Percentiles rank a stretch among this genome's conserved stretches.
Evolutionary conservation across 2,888 invertebrate species (phyloP).

Genomic region (Melanostoma mellinum): DNA sequence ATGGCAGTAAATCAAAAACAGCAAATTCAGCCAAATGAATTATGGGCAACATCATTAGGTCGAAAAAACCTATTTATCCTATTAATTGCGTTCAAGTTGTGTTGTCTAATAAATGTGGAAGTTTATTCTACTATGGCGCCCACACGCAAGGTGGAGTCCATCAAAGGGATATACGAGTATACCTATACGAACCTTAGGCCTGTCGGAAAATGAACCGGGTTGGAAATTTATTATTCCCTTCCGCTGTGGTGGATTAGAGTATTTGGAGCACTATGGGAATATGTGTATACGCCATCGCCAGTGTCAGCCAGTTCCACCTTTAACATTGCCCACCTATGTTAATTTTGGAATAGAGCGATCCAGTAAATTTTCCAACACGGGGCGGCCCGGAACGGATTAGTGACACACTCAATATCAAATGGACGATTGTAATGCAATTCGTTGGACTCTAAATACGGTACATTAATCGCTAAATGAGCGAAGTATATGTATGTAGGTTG

Average conservation of each 20-base stretch:
- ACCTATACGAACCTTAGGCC: not conserved
- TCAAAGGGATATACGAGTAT: conserved; percentile 11
- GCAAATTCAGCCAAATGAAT: conserved; percentile 57
- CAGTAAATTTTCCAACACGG: conserved; percentile 45
- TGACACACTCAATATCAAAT: conserved; percentile 40
- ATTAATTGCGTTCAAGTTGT: conserved; percentile 46
- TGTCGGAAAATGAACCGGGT: conserved; percentile 56
- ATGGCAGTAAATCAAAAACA: conserved; percentile 57
- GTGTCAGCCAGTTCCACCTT: not conserved
- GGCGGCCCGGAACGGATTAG: conserved; percentile 29
- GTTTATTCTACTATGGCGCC: conserved; percentile 7
- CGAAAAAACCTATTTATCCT: conserved; percentile 51
- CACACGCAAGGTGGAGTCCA: conserved; percentile 3
- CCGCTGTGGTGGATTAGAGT: conserved; percentile 34
- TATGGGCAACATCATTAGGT: conserved; percentile 50
- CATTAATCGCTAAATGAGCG: conserved; percentile 23
- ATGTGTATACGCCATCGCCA: not conserved
- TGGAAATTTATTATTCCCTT: conserved; percentile 68
- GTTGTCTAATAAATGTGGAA: conserved; percentile 60
- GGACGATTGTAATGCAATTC: conserved; percentile 34
- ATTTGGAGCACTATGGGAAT: not conserved
- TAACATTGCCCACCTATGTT: conserved; percentile 30
- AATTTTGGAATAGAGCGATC: conserved; percentile 50
- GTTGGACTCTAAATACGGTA: not conserved
- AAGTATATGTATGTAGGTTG: conserved; percentile 12